These are phyloP conservation scores for Orthosia gracilis DNA, from an alignment of 2,888 invertebrate species.

Conservation along the genomic window DNA sequence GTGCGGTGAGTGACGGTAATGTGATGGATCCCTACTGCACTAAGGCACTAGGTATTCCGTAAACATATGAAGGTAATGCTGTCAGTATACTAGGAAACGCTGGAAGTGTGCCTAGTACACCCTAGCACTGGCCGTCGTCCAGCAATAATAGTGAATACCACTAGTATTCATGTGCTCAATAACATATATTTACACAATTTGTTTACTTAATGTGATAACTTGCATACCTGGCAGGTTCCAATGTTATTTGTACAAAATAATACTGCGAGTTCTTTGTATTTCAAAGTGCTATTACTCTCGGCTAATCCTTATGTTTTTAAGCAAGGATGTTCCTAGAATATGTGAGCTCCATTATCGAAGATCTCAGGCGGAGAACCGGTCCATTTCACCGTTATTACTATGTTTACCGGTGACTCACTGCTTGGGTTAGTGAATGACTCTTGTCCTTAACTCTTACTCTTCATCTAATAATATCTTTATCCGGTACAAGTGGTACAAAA, in stretches of 20 bases:
- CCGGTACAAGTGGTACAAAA: slow-evolving; percentile 9
- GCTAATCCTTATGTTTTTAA: slow-evolving; percentile 38
- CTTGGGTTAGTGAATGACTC: slow-evolving; percentile 62
- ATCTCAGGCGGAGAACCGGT: slow-evolving; percentile 62
- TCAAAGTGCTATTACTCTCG: slow-evolving; percentile 29
- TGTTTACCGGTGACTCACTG: slow-evolving; percentile 63
- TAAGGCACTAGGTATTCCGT: slow-evolving; percentile 77
- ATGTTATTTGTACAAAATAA: slow-evolving; percentile 31
- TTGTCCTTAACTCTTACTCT: slow-evolving; percentile 42
- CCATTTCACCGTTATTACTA: slow-evolving; percentile 65
- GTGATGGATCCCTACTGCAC: slow-evolving; percentile 70
- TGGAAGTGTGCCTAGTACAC: slow-evolving; percentile 83
- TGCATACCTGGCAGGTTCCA: slow-evolving; percentile 48
- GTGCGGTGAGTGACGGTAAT: slow-evolving; percentile 50
- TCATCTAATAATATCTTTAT: slow-evolving; percentile 36
- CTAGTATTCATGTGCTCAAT: slow-evolving; percentile 62
- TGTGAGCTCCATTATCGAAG: slow-evolving; percentile 55
- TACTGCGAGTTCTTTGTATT: slow-evolving; percentile 34
- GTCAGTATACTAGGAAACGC: slow-evolving; percentile 85
- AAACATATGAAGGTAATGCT: slow-evolving; percentile 78
- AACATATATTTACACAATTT: slow-evolving; percentile 61
- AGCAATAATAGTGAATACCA: slow-evolving; percentile 73
- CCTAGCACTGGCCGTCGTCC: slow-evolving; percentile 80
- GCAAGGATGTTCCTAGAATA: slow-evolving; percentile 61
- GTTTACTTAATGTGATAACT: slow-evolving; percentile 51